These are phyloP conservation scores for Tenthredo amoena DNA, from an alignment of 2,888 invertebrate species.

Conservation along the genomic window DNA sequence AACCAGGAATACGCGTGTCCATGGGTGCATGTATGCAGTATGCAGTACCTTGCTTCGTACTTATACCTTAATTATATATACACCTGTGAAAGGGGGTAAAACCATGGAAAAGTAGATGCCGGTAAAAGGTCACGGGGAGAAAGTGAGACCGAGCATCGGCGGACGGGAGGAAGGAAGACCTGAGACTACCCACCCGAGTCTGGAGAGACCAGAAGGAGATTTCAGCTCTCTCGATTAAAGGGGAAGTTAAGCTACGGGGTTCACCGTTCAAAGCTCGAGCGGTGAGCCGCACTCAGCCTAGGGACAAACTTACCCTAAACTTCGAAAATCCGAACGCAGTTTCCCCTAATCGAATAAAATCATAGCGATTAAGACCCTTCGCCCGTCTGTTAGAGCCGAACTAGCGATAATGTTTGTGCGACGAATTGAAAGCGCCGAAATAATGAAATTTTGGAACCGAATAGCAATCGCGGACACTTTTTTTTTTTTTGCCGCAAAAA, in stretches of 20 bases:
- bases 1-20: background rate
- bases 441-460: background rate
- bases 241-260: constrained; percentile 39
- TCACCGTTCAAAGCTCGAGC: constrained; percentile 40
- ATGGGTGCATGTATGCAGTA: too few species aligned
- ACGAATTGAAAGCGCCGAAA: background rate
- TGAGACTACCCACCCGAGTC: background rate
- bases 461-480: too few species aligned
- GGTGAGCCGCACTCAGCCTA: constrained; percentile 48
- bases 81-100: background rate
- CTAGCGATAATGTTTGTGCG: background rate
- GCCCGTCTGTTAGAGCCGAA: background rate
- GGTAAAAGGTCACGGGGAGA: constrained; percentile 11
- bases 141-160: background rate
- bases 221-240: constrained; percentile 43
- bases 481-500: background rate
- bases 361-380: constrained; percentile 19
- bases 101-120: background rate
- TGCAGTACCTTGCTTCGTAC: background rate
- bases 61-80: too few species aligned
- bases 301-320: constrained; percentile 40
- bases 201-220: constrained; percentile 16
- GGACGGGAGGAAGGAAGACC: background rate
- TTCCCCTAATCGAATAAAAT: constrained; percentile 50
- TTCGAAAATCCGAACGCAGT: constrained; percentile 37